A percentile compares a stretch with the other conserved stretches of the same genome.
phyloP scores from a whole-genome alignment of 2,888 invertebrate genomes.

The Dynastes maya region DNA sequence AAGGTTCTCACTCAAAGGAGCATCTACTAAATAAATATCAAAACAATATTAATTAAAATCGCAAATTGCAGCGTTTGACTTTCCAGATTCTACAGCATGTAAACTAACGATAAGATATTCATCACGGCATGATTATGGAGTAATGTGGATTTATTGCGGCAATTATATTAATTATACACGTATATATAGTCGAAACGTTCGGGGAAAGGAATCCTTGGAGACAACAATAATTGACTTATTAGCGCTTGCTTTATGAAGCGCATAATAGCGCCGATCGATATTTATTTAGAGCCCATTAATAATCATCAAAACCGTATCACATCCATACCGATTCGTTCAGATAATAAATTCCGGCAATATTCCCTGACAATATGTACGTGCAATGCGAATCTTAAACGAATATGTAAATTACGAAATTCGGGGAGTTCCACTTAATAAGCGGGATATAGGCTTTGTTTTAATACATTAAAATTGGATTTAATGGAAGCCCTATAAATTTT shows the following conservation, averaged over 20 bases:
- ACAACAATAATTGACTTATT: conserved; percentile 47
- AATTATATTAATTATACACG: conserved; percentile 35
- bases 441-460: conserved; percentile 43
- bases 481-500: conserved; percentile 46
- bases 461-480: conserved; percentile 51
- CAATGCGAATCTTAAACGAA: conserved; percentile 4
- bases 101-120: conserved; percentile 21
- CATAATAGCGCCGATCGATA: conserved; percentile 37
- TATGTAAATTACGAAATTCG: conserved; percentile 45
- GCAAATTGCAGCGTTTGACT: too few species aligned
- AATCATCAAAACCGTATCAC: conserved; percentile 44
- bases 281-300: conserved; percentile 47
- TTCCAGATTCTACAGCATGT: neutral
- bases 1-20: too few species aligned
- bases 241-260: conserved; percentile 43
- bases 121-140: neutral
- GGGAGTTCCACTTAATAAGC: conserved; percentile 41
- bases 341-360: conserved; percentile 44
- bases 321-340: conserved; percentile 43
- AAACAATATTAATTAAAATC: too few species aligned
- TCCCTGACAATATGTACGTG: conserved; percentile 27
- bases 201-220: conserved; percentile 38
- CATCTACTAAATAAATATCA: neutral
- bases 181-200: conserved; percentile 27
- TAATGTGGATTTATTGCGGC: conserved; percentile 34